Conservation (phyloP, 2,113 vertebrate genomes). For the Amia ocellicauda region DNA sequence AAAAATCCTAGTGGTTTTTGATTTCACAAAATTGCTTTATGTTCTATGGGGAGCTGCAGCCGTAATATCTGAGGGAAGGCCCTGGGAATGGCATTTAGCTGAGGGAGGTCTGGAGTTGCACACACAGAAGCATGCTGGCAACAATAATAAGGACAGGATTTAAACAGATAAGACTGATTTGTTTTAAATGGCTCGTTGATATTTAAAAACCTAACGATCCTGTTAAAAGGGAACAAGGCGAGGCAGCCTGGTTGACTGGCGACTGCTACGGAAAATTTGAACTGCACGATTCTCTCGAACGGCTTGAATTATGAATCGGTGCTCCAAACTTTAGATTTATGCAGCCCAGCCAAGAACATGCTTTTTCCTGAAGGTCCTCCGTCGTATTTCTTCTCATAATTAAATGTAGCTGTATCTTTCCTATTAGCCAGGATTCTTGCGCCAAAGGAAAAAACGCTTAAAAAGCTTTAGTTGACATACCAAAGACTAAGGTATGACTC, state of each 20-base stretch:
- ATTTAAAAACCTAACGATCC: conserved; percentile 49
- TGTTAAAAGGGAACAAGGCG: background rate
- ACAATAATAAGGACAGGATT: background rate
- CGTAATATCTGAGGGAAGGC: background rate
- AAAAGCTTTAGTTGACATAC: no score
- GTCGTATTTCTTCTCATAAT: background rate
- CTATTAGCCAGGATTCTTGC: background rate
- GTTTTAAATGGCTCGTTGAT: conserved; percentile 46
- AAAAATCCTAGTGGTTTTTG: background rate
- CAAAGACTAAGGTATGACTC: no score
- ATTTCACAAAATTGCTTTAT: background rate
- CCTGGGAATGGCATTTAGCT: background rate
- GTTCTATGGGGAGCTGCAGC: background rate
- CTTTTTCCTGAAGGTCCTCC: background rate
- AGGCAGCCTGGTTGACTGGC: background rate
- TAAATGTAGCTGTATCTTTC: background rate
- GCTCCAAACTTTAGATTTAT: background rate
- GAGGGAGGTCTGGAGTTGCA: background rate
- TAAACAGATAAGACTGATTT: conserved; percentile 45
- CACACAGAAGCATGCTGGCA: background rate
- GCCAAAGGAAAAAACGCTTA: no score
- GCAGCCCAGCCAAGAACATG: background rate
- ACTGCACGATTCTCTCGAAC: no score
- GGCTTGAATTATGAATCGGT: no score
- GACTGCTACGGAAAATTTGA: background rate